These are phyloP conservation scores for Cephus cinctus DNA, from an alignment of 1,140 invertebrate species.

Conservation along the genomic window DNA sequence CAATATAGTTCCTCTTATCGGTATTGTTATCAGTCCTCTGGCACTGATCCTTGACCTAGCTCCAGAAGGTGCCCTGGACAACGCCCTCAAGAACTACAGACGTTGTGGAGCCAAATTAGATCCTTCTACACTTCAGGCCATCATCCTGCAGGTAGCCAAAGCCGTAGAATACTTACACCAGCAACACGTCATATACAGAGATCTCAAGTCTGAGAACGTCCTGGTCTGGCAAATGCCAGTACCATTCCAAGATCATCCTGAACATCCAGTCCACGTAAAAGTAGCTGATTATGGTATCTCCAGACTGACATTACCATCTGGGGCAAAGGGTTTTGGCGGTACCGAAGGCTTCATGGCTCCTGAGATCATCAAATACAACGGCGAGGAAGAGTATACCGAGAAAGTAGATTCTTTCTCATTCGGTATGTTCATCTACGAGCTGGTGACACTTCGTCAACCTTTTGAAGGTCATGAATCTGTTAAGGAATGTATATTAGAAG, in stretches of 20 bases:
- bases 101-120: constrained; percentile 80
- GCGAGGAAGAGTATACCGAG: constrained; percentile 98
- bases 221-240: constrained; percentile 92
- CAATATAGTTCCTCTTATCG: constrained; percentile 91
- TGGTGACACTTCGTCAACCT: constrained; percentile 89
- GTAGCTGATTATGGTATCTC: constrained; percentile 97
- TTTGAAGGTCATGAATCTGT: constrained; percentile 95
- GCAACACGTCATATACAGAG: constrained; percentile 91
- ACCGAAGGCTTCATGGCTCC: constrained; percentile 99
- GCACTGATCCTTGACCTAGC: constrained; percentile 89
- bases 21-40: constrained; percentile 84
- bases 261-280: constrained; percentile 81
- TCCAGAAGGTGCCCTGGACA: constrained; percentile 86
- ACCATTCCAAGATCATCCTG: constrained; percentile 66
- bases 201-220: constrained; percentile 98
- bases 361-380: constrained; percentile 97
- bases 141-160: constrained; percentile 88
- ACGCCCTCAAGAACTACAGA: constrained; percentile 77
- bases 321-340: constrained; percentile 96
- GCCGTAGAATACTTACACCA: constrained; percentile 96
- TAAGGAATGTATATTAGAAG: constrained; percentile 94
- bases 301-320: constrained; percentile 80
- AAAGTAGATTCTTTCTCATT: constrained; percentile 99
- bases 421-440: constrained; percentile 98
- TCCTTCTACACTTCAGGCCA: constrained; percentile 77